These are phyloP conservation scores for Betta splendens DNA, from an alignment of 2,797 vertebrate species.

Conservation along the genomic window DNA sequence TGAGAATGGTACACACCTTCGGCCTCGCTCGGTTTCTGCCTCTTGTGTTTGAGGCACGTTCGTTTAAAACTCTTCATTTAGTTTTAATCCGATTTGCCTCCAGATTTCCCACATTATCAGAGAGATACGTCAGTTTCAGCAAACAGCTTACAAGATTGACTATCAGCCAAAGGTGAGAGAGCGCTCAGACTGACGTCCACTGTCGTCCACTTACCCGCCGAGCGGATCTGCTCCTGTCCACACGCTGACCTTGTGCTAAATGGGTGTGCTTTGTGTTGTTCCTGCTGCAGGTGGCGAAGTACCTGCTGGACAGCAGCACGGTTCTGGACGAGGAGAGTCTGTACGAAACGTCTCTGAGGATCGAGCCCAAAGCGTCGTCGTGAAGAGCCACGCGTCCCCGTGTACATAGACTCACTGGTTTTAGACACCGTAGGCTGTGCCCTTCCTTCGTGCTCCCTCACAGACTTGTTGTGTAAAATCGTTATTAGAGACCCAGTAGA, in stretches of 20 bases:
- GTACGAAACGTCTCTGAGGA: constrained; percentile 93
- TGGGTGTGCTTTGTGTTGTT: constrained; percentile 5
- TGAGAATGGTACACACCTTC: constrained; percentile 91
- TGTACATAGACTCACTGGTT: constrained; percentile 85
- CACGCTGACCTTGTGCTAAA: too few species aligned
- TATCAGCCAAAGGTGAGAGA: constrained; percentile 91
- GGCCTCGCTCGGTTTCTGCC: not conserved
- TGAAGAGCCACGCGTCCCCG: constrained; percentile 79
- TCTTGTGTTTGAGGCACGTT: too few species aligned
- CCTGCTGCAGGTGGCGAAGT: constrained; percentile 87
- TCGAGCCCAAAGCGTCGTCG: constrained; percentile 93
- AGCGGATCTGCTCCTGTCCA: too few species aligned
- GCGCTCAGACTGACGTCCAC: too few species aligned
- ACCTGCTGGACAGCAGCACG: constrained; percentile 88
- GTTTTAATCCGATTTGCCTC: constrained; percentile 2
- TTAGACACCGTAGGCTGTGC: constrained; percentile 76
- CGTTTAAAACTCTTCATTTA: not conserved
- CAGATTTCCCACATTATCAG: constrained; percentile 98
- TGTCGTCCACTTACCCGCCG: not conserved
- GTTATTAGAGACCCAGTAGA: constrained; percentile 75
- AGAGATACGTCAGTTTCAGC: constrained; percentile 98
- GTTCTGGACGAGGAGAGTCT: constrained; percentile 94
- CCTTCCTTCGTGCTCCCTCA: constrained; percentile 81
- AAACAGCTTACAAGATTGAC: constrained; percentile 97
- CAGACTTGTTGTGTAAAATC: constrained; percentile 69